These are phyloP conservation scores for Parauchenoglanis punctatus DNA, from an alignment of 2,797 vertebrate species.

Conservation along the genomic window DNA sequence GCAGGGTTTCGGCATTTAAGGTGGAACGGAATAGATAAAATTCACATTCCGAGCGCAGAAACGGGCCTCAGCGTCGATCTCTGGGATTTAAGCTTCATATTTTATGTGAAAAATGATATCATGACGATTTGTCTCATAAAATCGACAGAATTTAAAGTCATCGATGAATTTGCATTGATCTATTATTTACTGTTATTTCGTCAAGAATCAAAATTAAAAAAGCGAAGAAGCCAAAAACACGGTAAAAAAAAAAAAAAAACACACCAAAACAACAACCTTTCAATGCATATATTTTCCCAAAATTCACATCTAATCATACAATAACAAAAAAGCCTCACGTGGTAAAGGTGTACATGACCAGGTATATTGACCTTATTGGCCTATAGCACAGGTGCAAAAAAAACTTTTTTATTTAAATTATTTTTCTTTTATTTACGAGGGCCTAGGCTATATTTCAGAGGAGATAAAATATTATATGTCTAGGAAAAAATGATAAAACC, in stretches of 20 bases:
- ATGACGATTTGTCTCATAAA: neutral
- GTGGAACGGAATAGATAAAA: conserved; percentile 50
- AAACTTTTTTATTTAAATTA: neutral
- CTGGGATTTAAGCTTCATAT: neutral
- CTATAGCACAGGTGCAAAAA: neutral
- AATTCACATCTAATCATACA: neutral
- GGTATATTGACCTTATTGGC: neutral
- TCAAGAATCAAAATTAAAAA: neutral
- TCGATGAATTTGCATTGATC: neutral
- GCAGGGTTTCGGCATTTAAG: conserved; percentile 54
- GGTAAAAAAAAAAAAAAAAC: no score
- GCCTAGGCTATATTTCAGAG: no score
- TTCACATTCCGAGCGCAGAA: neutral
- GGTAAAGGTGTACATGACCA: neutral
- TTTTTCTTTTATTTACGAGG: neutral
- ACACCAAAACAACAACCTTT: no score
- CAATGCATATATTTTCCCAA: neutral
- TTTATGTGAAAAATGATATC: neutral
- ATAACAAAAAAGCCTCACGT: neutral
- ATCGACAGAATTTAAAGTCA: no score
- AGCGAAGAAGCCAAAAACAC: neutral
- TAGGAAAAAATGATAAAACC: neutral
- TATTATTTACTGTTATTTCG: neutral
- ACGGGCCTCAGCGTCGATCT: neutral
- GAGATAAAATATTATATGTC: neutral